phyloP scores from a whole-genome alignment of 2,888 invertebrate genomes.

The Scaptomyza reducta region DNA sequence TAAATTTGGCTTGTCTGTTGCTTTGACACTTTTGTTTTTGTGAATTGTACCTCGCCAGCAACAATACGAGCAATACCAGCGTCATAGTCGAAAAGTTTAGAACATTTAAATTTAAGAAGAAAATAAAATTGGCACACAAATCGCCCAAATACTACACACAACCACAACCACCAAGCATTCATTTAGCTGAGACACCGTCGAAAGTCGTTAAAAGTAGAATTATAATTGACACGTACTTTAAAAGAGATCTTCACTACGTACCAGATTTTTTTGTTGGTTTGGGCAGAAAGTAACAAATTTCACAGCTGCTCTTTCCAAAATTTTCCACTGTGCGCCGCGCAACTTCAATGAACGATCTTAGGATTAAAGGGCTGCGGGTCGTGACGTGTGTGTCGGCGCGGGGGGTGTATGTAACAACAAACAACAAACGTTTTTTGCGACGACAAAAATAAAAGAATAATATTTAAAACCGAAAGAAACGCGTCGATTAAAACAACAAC shows the following conservation, averaged over 20 bases:
- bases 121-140: conserved; percentile 58
- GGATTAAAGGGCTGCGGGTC: conserved; percentile 8
- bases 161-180: conserved; percentile 22
- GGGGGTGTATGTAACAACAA: conserved; percentile 37
- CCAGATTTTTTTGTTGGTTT: conserved; percentile 1
- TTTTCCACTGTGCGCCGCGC: conserved; percentile 62
- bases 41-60: conserved; percentile 19
- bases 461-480: conserved; percentile 36
- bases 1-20: conserved; percentile 27
- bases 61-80: conserved; percentile 20
- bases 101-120: conserved; percentile 58
- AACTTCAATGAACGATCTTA: conserved; percentile 38
- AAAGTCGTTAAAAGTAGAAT: conserved; percentile 45
- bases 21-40: conserved; percentile 36
- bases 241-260: conserved; percentile 47
- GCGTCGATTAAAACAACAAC: conserved; percentile 67
- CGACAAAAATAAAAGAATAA: conserved; percentile 6
- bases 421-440: conserved; percentile 34
- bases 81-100: conserved; percentile 42
- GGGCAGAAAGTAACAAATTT: conserved; percentile 19
- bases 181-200: conserved; percentile 9
- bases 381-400: conserved; percentile 1
- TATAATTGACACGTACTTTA: conserved; percentile 75
- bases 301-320: conserved; percentile 48
- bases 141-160: conserved; percentile 46